These are phyloP conservation scores for Pseudoips prasinana DNA, from an alignment of 2,888 invertebrate species.

Conservation along the genomic window DNA sequence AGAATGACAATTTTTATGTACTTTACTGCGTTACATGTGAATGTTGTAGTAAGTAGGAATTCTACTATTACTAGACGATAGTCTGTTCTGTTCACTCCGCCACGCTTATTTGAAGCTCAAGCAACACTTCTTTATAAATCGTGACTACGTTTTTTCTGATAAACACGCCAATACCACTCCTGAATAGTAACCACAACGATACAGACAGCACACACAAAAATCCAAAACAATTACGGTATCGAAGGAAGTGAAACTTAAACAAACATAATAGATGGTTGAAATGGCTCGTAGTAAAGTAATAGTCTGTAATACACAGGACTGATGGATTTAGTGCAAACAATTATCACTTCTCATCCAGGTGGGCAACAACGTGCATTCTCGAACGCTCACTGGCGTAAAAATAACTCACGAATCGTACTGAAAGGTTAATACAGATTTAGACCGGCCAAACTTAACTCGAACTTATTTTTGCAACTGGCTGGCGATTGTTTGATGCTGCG, in stretches of 20 bases:
- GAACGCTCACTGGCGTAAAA: slow-evolving; percentile 51
- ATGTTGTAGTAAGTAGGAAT: no score
- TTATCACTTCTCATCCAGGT: slow-evolving; percentile 9
- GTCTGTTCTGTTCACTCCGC: no score
- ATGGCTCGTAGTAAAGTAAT: not conserved
- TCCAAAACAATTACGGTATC: no score
- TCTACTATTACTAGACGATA: no score
- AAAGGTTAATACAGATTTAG: slow-evolving; percentile 75
- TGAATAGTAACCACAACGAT: no score
- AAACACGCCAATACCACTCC: no score
- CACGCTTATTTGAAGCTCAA: no score
- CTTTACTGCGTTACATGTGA: no score
- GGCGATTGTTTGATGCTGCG: slow-evolving; percentile 4
- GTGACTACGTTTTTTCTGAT: no score
- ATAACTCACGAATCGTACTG: slow-evolving; percentile 55
- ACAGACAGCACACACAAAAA: no score
- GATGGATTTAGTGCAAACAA: slow-evolving; percentile 33
- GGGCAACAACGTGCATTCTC: slow-evolving; percentile 50
- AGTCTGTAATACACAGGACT: slow-evolving; percentile 7
- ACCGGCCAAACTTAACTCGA: slow-evolving; percentile 68
- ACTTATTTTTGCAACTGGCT: slow-evolving; percentile 60
- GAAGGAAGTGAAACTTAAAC: not conserved
- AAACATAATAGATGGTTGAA: not conserved
- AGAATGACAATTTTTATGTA: no score
- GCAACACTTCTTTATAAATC: no score